Conservation (phyloP, 2,888 invertebrate species). For the Phengaris arion region DNA sequence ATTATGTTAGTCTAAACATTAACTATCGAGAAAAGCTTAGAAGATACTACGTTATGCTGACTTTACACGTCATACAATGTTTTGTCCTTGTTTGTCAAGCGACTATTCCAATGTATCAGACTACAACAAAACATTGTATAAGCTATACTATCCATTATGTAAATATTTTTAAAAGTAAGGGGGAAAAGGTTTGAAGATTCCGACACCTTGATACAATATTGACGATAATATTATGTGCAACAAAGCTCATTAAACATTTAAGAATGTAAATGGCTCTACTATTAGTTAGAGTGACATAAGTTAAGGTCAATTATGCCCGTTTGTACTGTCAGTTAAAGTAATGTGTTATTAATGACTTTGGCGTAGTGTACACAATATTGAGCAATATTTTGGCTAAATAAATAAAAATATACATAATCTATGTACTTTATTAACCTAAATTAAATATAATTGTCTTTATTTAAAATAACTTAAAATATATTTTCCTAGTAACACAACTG, state of each 20-base stretch:
- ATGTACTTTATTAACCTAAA: slow-evolving; percentile 60
- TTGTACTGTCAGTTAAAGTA: slow-evolving; percentile 73
- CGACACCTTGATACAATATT: slow-evolving; percentile 9
- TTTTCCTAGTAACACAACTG: slow-evolving; percentile 54
- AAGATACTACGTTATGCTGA: background rate
- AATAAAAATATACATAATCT: slow-evolving; percentile 64
- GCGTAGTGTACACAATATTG: slow-evolving; percentile 77
- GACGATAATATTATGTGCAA: background rate
- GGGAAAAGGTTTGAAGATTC: background rate
- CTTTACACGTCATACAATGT: background rate
- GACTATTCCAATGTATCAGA: too few relatives aligned
- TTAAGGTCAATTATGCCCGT: slow-evolving; percentile 62
- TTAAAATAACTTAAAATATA: slow-evolving; percentile 59
- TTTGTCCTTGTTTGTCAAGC: too few relatives aligned
- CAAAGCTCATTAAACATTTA: slow-evolving; percentile 1
- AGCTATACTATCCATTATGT: too few relatives aligned
- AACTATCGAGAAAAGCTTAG: slow-evolving; percentile 6
- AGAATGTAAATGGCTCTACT: slow-evolving; percentile 8
- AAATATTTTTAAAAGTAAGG: too few relatives aligned
- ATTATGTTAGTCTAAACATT: background rate
- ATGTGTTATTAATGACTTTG: slow-evolving; percentile 74
- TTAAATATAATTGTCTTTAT: slow-evolving; percentile 73
- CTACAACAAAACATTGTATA: too few relatives aligned
- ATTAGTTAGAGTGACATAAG: slow-evolving; percentile 33
- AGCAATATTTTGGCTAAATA: slow-evolving; percentile 78